phyloP scores from a whole-genome alignment of 1,140 invertebrate species.

The Agrilus planipennis region DNA sequence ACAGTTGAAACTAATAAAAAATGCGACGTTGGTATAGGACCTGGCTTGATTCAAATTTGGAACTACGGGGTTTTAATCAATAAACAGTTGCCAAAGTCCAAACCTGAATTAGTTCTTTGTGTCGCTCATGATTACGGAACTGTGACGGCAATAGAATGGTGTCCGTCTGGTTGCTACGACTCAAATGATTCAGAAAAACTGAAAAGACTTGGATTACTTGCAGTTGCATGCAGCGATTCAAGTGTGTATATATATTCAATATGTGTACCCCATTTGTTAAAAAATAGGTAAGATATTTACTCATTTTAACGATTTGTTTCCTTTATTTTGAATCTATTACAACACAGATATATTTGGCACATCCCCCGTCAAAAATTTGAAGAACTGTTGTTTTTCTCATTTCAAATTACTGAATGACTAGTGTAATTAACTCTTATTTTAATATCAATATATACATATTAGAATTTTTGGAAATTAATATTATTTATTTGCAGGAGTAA shows the following conservation, averaged over 20 bases:
- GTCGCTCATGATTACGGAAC: slow-evolving; percentile 52
- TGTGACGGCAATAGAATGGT: slow-evolving; percentile 61
- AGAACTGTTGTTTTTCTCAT: no score
- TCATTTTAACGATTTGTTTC: slow-evolving; percentile 1
- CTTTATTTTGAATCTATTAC: no score
- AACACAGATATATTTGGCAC: no score
- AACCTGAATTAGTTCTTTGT: slow-evolving; percentile 38
- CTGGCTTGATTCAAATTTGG: slow-evolving; percentile 49
- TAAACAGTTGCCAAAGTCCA: slow-evolving; percentile 7
- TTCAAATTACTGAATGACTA: no score
- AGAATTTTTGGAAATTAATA: no score
- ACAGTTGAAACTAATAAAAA: slow-evolving; percentile 35
- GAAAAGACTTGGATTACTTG: slow-evolving; percentile 51
- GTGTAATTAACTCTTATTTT: no score
- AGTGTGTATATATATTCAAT: slow-evolving; percentile 48
- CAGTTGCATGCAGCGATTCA: slow-evolving; percentile 54
- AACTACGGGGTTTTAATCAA: slow-evolving; percentile 37
- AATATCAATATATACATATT: no score
- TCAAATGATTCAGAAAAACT: slow-evolving; percentile 14
- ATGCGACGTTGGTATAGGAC: slow-evolving; percentile 32
- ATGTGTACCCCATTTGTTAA: slow-evolving; percentile 34
- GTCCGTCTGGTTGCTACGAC: slow-evolving; percentile 55
- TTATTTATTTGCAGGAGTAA: slow-evolving; percentile 12
- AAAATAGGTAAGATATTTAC: slow-evolving; percentile 1
- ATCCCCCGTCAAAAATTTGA: no score